Evolutionary conservation across 2,113 vertebrate genomes (phyloP).

Genomic region (Tupaia tana): DNA sequence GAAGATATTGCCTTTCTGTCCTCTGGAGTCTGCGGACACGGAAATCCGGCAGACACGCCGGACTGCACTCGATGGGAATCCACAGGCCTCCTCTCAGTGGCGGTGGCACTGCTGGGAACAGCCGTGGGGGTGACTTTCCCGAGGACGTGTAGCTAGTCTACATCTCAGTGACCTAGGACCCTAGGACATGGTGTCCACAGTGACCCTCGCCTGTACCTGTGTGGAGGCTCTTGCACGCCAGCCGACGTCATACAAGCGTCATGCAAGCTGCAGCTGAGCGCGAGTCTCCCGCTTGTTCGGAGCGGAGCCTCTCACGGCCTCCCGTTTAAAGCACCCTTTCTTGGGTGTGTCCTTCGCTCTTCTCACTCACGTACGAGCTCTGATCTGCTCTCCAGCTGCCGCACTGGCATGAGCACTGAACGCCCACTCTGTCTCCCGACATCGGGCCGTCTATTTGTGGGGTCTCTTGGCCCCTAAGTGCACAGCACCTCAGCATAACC

Average conservation of each 20-base stretch:
- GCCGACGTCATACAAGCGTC: no score
- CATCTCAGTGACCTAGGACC: neutral
- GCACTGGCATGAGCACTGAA: no score
- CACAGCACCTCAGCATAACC: neutral
- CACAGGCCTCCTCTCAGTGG: no score
- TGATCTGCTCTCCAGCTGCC: no score
- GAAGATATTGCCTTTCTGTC: neutral
- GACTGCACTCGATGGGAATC: neutral
- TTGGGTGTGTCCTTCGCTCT: neutral
- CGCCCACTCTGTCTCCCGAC: no score
- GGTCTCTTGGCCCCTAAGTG: neutral
- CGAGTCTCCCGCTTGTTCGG: no score
- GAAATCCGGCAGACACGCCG: neutral
- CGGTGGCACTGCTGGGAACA: no score
- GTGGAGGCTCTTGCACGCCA: neutral
- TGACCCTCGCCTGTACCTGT: rapidly evolving
- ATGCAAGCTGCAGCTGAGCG: no score
- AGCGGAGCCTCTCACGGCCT: no score
- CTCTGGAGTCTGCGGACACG: neutral
- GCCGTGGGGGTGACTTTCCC: no score
- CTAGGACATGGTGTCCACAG: rapidly evolving
- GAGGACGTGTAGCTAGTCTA: rapidly evolving
- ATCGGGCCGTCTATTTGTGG: neutral
- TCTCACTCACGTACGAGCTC: no score
- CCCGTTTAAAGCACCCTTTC: neutral